A percentile compares a stretch with the other conserved stretches of the same genome.
These are phyloP conservation scores for Drosophila pandora DNA, from an alignment of 1,140 invertebrate genomes.

Conservation along the genomic window DNA sequence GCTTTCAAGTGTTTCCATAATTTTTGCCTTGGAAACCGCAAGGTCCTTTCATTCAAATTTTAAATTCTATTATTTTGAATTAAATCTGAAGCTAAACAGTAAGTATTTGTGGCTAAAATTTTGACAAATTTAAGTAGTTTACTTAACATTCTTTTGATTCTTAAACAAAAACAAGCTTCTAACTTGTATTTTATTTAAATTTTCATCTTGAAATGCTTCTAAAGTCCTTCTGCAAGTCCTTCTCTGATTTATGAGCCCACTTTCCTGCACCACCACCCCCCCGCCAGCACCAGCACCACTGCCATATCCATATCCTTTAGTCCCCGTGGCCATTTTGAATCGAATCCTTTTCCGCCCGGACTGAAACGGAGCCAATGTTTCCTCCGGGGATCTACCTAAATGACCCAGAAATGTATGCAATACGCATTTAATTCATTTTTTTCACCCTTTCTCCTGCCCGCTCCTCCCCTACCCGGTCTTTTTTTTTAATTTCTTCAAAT, in stretches of 20 bases:
- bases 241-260: background rate
- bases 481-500: conserved; percentile 68
- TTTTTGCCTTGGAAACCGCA: background rate
- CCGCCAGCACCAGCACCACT: background rate
- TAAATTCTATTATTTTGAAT: no score
- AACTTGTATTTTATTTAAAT: no score
- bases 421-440: conserved; percentile 57
- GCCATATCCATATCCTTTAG: background rate
- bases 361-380: conserved; percentile 11
- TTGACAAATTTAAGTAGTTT: no score
- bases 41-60: background rate
- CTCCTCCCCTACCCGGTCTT: background rate
- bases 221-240: background rate
- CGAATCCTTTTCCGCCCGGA: conserved; percentile 13
- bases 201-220: no score
- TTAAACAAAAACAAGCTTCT: no score
- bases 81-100: no score
- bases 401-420: conserved; percentile 60
- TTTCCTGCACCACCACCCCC: no score
- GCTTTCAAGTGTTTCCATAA: background rate
- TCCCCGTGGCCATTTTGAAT: conserved; percentile 6
- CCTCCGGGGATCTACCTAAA: conserved; percentile 38
- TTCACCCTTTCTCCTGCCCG: conserved; percentile 4
- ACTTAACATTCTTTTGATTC: no score
- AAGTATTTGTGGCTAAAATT: no score